Base-by-base conservation (phyloP, 2,113 vertebrate genomes). In the Neogobius melanostomus region DNA sequence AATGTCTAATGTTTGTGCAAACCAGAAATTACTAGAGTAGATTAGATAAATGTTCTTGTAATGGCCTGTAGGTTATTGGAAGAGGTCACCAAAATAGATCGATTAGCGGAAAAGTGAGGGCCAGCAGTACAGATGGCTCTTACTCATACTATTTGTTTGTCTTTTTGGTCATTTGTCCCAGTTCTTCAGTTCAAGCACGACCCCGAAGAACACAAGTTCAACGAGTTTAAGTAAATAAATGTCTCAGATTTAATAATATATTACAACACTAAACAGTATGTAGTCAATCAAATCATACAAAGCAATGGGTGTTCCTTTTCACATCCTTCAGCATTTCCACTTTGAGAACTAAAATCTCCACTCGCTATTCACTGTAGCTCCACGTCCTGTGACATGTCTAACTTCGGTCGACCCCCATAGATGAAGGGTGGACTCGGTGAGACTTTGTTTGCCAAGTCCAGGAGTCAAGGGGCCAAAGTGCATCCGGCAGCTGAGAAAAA, bases 361-460 rank as follows among this genome's bases (percentile, higher is more conserved):
- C 28, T 36, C 28, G 28, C 28, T 36, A 5, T 36, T 36, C 28
- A 36, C 3, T 36, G 28, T 4, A 36, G 15, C 57, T 60, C 12
- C 57, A 42, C 3, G 36, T 43, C 36, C 57, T 15, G 36, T 60
- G 57, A 60, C 57, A 0, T 14, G 14, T 43, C 5, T 15, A 44
- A 43, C 56, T 36, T 15, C 57, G 8, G 14, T 4, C 16, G 8
- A 10, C 17, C 49, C 49, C 6, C 15, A 6, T 56, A 48, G 11
- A n/a, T 3, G 62, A 48, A 16, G 62, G 62, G 15, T 47, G 62
- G 45, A 48, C 15, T 21, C 8, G 10, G 16, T 10, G 46, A 6
- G 9, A 46, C 16, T 16, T 64, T 2, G 62, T 64, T 48, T 64
- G 62, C 62, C 11, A 28, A 64, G 62, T 64, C 62, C 62, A 64